phyloP scores from a whole-genome alignment of 2,113 vertebrate species.

The Chitala chitala region DNA sequence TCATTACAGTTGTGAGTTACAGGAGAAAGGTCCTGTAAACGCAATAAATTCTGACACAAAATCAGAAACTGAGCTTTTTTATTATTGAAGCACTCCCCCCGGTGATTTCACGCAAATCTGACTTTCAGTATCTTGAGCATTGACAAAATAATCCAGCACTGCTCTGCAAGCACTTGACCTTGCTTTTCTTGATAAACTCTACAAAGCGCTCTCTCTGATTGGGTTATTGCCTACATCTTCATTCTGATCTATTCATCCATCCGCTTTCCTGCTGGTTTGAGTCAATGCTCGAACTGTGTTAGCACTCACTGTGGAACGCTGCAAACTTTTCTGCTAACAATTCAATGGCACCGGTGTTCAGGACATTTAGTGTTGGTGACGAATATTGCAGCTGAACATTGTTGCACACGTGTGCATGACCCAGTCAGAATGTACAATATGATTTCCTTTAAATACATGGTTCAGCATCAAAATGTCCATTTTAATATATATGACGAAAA shows the following conservation, averaged over 20 bases:
- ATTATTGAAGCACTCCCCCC: neutral
- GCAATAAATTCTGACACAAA: neutral
- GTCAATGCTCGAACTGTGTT: neutral
- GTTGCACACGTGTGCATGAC: too few species aligned
- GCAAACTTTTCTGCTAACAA: neutral
- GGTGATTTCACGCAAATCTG: neutral
- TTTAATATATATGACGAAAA: too few species aligned
- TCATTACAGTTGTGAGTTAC: slow-evolving; percentile 1
- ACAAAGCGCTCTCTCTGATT: neutral
- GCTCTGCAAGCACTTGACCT: neutral
- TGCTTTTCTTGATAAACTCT: neutral
- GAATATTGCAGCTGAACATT: neutral
- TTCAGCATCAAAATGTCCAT: too few species aligned
- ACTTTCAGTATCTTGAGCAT: neutral
- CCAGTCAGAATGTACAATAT: neutral
- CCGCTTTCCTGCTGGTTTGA: neutral
- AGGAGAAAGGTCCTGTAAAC: neutral
- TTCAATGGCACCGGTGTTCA: neutral
- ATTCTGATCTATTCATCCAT: neutral
- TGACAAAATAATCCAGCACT: neutral
- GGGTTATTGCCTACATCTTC: neutral
- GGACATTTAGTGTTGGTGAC: neutral
- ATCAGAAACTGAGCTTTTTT: neutral
- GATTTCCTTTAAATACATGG: too few species aligned
- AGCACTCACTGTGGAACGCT: neutral